Evolutionary conservation across 37 sponge, comb jelly and placozoan species (phyloP), one percentile per base, ranked within the genome.

Genomic region (Bolinopsis microptera): DNA sequence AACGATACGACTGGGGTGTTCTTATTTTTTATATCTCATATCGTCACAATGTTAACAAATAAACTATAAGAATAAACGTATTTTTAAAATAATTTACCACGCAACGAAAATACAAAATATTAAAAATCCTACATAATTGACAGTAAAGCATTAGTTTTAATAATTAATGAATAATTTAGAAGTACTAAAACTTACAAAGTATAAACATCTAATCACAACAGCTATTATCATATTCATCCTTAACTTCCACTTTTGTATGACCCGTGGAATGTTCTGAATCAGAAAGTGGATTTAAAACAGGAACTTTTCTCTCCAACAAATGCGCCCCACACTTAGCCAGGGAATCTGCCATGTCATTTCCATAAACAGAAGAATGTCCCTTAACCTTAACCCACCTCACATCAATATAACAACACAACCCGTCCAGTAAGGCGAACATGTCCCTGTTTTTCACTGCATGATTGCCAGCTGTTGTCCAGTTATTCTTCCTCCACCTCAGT

Each of bases 281-380:
- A 48, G 13, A 48, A 5, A 48, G 9, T 48, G 80, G 80, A 13
- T 77, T 9, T 16, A 77, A 77, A 32, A 16, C 9, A 21, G 80
- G 80, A 1, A 32, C 80, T 32, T 77, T 35, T 77, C 32, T 27
- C 80, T 32, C 36, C 80, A 41, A 24, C 41, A 86, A 27, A 38
- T 86, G 22, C 38, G 93, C 93, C 8, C 98, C 98, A 26, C 80
- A 92, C 69, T 95, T 96, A n/a, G 98, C 98, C 72, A 97, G 76
- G 34, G 21, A 24, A 72, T 97, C 98, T 36, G 98, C 98, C 77
- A 83, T 95, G 68, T 97, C 98, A 94, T 97, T 97, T 0, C 98
- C 98, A 68, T 23, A 39, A 16, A 94, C 69, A 23, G 96, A 96
- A 18, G 69, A 69, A 69, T 97, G 98, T 32, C 95, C 97, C 39